Conservation (phyloP, 2,797 vertebrate species). For the Megalops cyprinoides region DNA sequence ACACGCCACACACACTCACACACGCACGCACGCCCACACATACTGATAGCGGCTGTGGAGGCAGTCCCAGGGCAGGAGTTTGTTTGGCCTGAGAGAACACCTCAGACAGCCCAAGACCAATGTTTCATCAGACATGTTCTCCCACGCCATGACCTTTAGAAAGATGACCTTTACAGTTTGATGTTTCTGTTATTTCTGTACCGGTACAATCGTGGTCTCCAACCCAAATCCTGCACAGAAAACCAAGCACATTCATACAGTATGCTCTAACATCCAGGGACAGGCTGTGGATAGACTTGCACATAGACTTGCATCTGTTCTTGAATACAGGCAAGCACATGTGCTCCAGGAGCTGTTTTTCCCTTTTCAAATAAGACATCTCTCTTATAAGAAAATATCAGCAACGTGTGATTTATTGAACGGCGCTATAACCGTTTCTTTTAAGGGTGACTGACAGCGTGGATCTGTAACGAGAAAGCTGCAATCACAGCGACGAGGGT, state of each 20-base stretch:
- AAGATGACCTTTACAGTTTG: neutral
- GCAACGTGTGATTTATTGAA: neutral
- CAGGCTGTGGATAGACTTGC: neutral
- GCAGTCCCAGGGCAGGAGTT: too few relatives aligned
- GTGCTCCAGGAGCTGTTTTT: neutral
- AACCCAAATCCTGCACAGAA: neutral
- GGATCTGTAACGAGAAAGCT: neutral
- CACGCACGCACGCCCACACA: neutral
- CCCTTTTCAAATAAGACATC: neutral
- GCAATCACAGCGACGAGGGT: neutral
- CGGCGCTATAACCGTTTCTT: neutral
- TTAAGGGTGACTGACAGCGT: neutral
- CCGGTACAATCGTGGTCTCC: neutral
- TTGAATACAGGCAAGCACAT: neutral
- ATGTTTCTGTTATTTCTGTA: neutral
- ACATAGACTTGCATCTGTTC: neutral
- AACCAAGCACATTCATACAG: neutral
- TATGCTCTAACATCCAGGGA: neutral
- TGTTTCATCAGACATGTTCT: slow-evolving; percentile 27
- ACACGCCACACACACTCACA: neutral
- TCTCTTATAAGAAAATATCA: neutral
- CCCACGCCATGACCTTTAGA: neutral
- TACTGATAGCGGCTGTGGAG: too few relatives aligned
- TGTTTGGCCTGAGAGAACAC: neutral
- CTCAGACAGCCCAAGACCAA: neutral